These are phyloP conservation scores for Tichodroma muraria DNA, from an alignment of 2,113 vertebrate genomes.

Conservation along the genomic window DNA sequence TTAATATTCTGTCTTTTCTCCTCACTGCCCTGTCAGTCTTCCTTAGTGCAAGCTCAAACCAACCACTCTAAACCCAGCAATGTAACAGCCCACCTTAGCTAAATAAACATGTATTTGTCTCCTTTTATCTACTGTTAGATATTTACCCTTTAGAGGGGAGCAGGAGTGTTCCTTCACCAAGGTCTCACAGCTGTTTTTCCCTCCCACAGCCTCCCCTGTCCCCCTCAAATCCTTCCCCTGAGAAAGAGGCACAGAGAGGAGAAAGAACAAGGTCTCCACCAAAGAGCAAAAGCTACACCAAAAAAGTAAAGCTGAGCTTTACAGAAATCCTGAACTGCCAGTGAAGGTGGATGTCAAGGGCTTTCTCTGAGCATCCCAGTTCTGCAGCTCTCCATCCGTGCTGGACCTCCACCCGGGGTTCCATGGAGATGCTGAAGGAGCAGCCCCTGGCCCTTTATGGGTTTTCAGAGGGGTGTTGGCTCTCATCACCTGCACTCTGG, in stretches of 20 bases:
- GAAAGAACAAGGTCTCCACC: background rate
- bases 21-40: background rate
- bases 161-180: background rate
- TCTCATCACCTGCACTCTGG: background rate
- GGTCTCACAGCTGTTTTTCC: background rate
- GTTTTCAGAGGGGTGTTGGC: background rate
- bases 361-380: background rate
- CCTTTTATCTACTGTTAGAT: background rate
- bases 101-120: background rate
- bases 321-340: background rate
- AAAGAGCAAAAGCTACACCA: background rate
- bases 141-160: background rate
- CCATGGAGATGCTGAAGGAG: background rate
- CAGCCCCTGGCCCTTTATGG: rapidly evolving
- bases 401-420: background rate
- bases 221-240: background rate
- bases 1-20: background rate
- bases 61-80: background rate
- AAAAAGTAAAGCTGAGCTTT: background rate
- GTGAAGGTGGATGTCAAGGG: background rate
- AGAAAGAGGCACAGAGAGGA: background rate
- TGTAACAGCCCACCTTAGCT: background rate
- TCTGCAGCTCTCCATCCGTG: background rate
- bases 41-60: background rate
- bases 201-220: background rate